These are phyloP conservation scores for Lepidocolaptes lacrymiger DNA, from an alignment of 2,797 vertebrate species.

Conservation along the genomic window DNA sequence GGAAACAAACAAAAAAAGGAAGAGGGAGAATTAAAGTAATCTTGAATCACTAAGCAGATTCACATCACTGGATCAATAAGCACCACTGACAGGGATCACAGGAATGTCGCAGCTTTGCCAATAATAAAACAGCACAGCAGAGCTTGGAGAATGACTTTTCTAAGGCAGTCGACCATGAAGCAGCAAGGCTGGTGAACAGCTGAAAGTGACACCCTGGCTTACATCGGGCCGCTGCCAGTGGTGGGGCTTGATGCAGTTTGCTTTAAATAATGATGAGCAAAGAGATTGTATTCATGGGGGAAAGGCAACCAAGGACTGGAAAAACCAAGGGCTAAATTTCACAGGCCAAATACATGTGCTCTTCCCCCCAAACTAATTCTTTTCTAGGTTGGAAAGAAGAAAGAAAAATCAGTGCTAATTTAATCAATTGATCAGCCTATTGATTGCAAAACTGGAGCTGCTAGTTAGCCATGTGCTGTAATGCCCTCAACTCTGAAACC, in stretches of 20 bases:
- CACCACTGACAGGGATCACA: slow-evolving; percentile 77
- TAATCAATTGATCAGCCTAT: slow-evolving; percentile 88
- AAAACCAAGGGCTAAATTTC: slow-evolving; percentile 72
- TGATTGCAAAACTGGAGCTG: slow-evolving; percentile 81
- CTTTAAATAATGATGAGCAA: slow-evolving; percentile 59
- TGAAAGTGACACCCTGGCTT: slow-evolving; percentile 63
- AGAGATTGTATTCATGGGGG: background rate
- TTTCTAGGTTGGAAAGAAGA: slow-evolving; percentile 73
- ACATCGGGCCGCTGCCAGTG: background rate
- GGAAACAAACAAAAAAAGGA: slow-evolving; percentile 69
- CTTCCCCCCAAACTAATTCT: slow-evolving; percentile 71
- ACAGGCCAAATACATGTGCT: slow-evolving; percentile 56
- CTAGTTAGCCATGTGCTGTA: slow-evolving; percentile 77
- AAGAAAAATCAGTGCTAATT: slow-evolving; percentile 85
- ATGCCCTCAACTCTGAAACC: slow-evolving; percentile 77
- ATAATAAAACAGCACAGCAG: slow-evolving; percentile 70
- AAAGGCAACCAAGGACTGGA: slow-evolving; percentile 62
- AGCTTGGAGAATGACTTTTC: slow-evolving; percentile 66
- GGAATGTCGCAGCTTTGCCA: slow-evolving; percentile 74
- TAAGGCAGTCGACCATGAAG: slow-evolving; percentile 71
- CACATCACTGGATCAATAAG: slow-evolving; percentile 73
- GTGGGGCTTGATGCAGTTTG: background rate
- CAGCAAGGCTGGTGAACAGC: slow-evolving; percentile 59
- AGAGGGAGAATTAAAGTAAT: slow-evolving; percentile 72
- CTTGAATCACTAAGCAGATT: slow-evolving; percentile 75